Evolutionary conservation across 2,797 vertebrate species (phyloP).

Genomic region (Pseudomugil tenellus): DNA sequence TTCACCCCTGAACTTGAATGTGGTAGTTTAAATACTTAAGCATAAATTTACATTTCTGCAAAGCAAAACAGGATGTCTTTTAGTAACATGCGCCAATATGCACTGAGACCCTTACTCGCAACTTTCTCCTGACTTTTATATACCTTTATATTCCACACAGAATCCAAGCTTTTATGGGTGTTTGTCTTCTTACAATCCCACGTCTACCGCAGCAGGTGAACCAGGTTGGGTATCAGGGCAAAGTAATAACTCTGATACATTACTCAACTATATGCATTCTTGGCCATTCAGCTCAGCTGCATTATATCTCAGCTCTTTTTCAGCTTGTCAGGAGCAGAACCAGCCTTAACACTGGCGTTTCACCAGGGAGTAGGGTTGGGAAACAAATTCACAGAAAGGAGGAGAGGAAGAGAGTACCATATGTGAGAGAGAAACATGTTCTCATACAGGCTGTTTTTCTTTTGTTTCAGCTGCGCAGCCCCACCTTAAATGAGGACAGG

Average conservation of each 20-base stretch:
- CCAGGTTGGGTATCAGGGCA: conserved; percentile 40
- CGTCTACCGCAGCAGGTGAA: conserved; percentile 57
- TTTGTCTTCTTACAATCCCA: conserved; percentile 18
- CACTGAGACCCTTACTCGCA: neutral
- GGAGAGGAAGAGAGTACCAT: conserved; percentile 74
- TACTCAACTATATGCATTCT: conserved; percentile 54
- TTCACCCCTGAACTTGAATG: neutral
- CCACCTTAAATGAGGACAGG: conserved; percentile 80
- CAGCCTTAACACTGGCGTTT: conserved; percentile 74
- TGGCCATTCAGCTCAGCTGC: conserved; percentile 65
- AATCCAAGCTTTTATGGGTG: conserved; percentile 35
- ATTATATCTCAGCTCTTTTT: conserved; percentile 65
- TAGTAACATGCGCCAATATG: conserved; percentile 5
- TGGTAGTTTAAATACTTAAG: neutral
- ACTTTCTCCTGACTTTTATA: neutral
- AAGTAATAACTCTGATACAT: conserved; percentile 60
- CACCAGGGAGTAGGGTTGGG: conserved; percentile 77
- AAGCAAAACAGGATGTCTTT: conserved; percentile 10
- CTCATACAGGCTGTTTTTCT: conserved; percentile 80
- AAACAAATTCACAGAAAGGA: conserved; percentile 74
- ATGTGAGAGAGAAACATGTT: conserved; percentile 81
- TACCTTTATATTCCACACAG: conserved; percentile 12
- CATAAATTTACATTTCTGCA: conserved; percentile 6
- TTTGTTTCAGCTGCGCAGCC: conserved; percentile 82
- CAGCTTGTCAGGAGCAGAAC: conserved; percentile 73